These are phyloP conservation scores for Dasypolia templi DNA, from an alignment of 2,888 invertebrate species.

Conservation along the genomic window DNA sequence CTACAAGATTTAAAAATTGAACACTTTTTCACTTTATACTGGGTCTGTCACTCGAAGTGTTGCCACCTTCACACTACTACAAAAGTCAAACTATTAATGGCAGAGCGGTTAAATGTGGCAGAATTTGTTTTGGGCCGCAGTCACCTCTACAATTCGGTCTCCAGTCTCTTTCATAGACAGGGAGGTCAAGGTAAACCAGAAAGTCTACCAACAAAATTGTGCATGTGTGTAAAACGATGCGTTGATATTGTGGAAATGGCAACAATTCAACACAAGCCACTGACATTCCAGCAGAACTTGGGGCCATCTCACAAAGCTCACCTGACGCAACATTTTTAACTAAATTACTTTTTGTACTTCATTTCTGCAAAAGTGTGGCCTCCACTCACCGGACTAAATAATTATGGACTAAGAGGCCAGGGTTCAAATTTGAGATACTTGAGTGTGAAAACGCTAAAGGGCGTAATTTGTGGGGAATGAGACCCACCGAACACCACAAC, in stretches of 20 bases:
- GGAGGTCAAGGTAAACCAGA: background rate
- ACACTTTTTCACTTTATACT: background rate
- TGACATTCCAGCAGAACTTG: background rate
- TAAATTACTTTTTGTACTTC: background rate
- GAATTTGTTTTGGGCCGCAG: background rate
- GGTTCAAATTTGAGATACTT: background rate
- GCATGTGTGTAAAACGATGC: background rate
- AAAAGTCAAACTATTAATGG: background rate
- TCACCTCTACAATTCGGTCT: background rate
- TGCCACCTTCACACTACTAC: background rate
- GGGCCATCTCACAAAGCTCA: background rate
- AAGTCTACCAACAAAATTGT: conserved; percentile 11
- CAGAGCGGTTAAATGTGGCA: background rate
- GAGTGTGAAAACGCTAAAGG: background rate
- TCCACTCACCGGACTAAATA: background rate
- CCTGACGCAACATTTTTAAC: background rate
- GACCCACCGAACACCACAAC: background rate
- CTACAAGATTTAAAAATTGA: background rate
- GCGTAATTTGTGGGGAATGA: background rate
- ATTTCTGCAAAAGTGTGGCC: background rate
- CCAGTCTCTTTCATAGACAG: background rate
- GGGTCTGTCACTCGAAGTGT: background rate
- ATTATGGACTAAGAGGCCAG: background rate
- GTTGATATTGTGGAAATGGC: background rate
- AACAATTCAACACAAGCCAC: conserved; percentile 14